Base-by-base conservation (phyloP, 1,140 invertebrate genomes). In the Drosophila prosaltans region DNA sequence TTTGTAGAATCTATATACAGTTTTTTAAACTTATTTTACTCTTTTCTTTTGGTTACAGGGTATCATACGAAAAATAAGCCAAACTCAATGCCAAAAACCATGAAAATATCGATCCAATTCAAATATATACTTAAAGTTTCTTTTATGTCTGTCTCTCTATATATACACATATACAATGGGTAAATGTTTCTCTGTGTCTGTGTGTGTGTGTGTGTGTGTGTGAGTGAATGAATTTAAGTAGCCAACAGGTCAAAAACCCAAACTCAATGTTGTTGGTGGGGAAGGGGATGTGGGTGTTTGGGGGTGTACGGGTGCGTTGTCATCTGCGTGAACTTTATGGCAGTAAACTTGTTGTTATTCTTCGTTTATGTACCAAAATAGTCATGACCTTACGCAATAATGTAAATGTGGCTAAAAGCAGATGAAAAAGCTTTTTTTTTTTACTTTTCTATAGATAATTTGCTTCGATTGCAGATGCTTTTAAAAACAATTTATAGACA, bases 51-150 rank as follows among this genome's bases (percentile, higher is more conserved):
- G 2, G 4, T 30, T 4, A 30, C 28, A 30, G 28, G 28, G 28
- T 30, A 30, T 30, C 28, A 30, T 30, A 30, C 4, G 16, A 36
- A 36, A 36, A 36, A 36, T 36, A 78, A 70, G 65, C 70, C 68
- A 78, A 85, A 84, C 82, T 82, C 81, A 84, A 81, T 85, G 81
- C 45, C 45, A 51, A 51, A 51, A 24, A 24, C 9, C 45, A 51
- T 26, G 45, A 51, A 51, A 51, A 26, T 51, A 51, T 51, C 45
- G 45, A 51, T 51, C 45, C 45, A 51, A 51, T 61, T 51, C 36
- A 68, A 57, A 61, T 26, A 40, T 26, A 40, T 55, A 58, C 11
- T 40, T 54, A 59, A n/a, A 51, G 36, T 48, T 41, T 58, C 26
- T 8, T 36, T 51, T 69, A 4, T 32, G 48, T 32, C 45, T 41